Evolutionary conservation across 2,888 invertebrate genomes (phyloP).

Genomic region (Lepidocyrtoides sp.): DNA sequence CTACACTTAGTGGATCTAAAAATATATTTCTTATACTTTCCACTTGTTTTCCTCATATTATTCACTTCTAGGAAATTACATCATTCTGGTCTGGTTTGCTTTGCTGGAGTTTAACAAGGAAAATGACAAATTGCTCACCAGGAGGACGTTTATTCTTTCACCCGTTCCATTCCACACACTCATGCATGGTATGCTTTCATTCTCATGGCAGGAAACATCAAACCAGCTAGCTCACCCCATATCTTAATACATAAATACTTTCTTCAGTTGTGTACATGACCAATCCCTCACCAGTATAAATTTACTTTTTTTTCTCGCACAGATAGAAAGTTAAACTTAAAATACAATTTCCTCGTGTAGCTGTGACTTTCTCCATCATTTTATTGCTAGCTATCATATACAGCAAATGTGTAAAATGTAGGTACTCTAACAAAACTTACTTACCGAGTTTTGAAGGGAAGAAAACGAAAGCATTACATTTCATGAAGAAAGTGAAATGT

Average conservation of each 20-base stretch:
- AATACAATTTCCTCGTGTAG: background rate
- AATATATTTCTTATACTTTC: background rate
- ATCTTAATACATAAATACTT: too few species aligned
- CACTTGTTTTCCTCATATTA: constrained; percentile 51
- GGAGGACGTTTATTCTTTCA: constrained; percentile 16
- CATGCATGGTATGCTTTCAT: background rate
- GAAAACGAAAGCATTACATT: too few species aligned
- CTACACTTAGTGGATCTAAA: background rate
- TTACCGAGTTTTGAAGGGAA: too few species aligned
- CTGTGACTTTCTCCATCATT: constrained; percentile 1
- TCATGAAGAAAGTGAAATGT: constrained; percentile 25
- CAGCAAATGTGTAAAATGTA: too few species aligned
- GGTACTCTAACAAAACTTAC: too few species aligned
- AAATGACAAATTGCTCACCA: constrained; percentile 70
- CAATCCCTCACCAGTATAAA: constrained; percentile 51
- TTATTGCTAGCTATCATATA: too few species aligned
- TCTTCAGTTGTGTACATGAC: background rate
- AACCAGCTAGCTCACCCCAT: too few species aligned
- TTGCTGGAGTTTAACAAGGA: constrained; percentile 59
- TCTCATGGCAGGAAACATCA: background rate
- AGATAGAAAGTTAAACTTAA: constrained; percentile 45
- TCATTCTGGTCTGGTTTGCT: constrained; percentile 42
- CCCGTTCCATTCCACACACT: background rate
- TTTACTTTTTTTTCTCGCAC: background rate
- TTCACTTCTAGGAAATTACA: constrained; percentile 56